Evolutionary conservation across 2,113 vertebrate species (phyloP), one percentile per base, ranked within the genome.

Genomic region (Megalops atlanticus): DNA sequence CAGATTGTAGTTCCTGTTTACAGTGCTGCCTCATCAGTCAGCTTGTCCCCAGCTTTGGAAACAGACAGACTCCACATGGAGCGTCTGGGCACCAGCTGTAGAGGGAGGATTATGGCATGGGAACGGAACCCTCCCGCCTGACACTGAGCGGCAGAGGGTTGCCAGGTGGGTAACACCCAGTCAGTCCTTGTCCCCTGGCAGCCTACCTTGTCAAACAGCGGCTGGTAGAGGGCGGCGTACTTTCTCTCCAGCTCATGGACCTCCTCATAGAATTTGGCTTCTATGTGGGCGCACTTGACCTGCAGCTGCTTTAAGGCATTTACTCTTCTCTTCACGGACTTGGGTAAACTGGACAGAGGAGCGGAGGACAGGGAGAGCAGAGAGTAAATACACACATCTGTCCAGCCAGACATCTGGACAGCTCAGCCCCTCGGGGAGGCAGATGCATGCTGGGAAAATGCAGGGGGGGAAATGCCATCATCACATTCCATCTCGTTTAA

Each of bases 261-360:
- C 88, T 99, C 98, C 84, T 99, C 97, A 36, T 99, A 99, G 93
- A 99, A 99, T 87, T 97, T 97, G 77, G 97, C 97, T 86, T 99
- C 98, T 88, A 97, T 98, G 88, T 98, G 95, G 5, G 96, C 96
- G 80, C 96, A 98, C 70, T 96, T 96, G 87, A 96, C 95, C 91
- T 99, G 98, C 12, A 99, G 95, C 85, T 96, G 96, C 86, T 99
- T 99, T 92, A 99, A 86, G 15, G 98, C 97, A 74, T 98, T 95
- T 52, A 99, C 95, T 94, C 98, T 93, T 88, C 97, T 95, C 88
- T 96, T 99, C 78, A 99, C 97, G 14, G 92, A 95, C 93, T 96
- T 99, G 27, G 98, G 98, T 89, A 97, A 92, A 82, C 97, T 98
- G 41, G 45, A n/a, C n/a, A n/a, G n/a, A 58, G 72, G 73, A 74